Base-by-base conservation (phyloP, 2,888 invertebrate species). In the Lasioglossum villosulum region DNA sequence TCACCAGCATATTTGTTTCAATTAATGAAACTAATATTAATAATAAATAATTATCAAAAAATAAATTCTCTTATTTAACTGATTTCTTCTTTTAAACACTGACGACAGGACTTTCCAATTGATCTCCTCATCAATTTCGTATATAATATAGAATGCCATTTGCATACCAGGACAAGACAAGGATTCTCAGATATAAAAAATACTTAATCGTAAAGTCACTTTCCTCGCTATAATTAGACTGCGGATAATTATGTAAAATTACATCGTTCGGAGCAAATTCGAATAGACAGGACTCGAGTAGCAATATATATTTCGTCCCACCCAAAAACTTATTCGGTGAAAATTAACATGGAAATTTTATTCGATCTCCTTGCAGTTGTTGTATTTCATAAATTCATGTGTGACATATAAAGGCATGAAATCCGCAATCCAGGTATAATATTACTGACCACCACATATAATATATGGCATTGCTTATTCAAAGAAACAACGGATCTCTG, bases 381-480 rank as follows among this genome's bases (percentile, higher is more conserved):
- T 52, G 56, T n/a, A 59, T n/a, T 59, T 59, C 16, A 63, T 30
- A 63, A 30, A 63, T 63, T 30, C 27, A 59, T 59, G 27, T 14
- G 14, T 34, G 19, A 66, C 19, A 66, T 8, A 37, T 37, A 37
- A 30, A 34, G 1, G 23, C 10, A 66, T 23, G 10, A 66, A 66
- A 66, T 66, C 66, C 66, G 34, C 34, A 34, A 66, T 66, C 34
- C 66, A 66, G 66, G 10, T 66, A 66, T 66, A 66, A 66, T 37
- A 66, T 66, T 66, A 66, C 66, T 66, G 66, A 66, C 66, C 66
- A 66, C 66, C 66, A 34, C 19, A 66, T 34, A 66, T 66, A 37
- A 66, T 4, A 34, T 66, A 66, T 34, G 66, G 34, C 66, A 66
- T 66, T 37, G 23, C 34, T 66, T 66, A 37, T 34, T 66, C 4